phyloP scores from a whole-genome alignment of 2,888 invertebrate genomes.

The Geotrupes spiniger region DNA sequence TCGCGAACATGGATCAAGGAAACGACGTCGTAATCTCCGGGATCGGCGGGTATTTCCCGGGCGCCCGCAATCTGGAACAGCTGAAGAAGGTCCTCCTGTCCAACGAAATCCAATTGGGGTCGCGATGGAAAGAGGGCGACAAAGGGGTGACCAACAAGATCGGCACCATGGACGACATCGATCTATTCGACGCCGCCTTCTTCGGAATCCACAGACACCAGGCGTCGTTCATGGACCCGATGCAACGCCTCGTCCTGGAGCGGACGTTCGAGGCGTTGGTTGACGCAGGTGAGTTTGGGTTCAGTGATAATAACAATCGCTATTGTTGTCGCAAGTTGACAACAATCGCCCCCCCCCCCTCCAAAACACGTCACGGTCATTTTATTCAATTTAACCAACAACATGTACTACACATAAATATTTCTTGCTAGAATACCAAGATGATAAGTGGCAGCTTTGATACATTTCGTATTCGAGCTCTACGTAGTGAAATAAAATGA shows the following conservation, averaged over 20 bases:
- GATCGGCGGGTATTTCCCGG: conserved; percentile 57
- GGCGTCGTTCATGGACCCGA: conserved; percentile 51
- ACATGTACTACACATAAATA: no score
- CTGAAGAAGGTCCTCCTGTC: conserved; percentile 56
- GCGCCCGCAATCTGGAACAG: conserved; percentile 58
- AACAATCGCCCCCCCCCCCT: no score
- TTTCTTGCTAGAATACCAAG: no score
- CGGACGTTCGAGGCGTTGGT: conserved; percentile 51
- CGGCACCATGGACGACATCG: conserved; percentile 42
- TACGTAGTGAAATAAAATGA: no score
- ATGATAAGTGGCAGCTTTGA: no score
- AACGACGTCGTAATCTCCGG: conserved; percentile 51
- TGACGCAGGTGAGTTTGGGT: conserved; percentile 50
- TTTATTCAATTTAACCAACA: not conserved
- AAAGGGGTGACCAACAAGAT: conserved; percentile 43
- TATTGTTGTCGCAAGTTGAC: no score
- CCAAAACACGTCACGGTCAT: no score
- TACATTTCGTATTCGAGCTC: no score
- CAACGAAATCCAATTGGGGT: conserved; percentile 39
- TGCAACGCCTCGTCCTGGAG: conserved; percentile 50
- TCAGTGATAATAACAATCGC: not conserved
- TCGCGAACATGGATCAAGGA: no score
- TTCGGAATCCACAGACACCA: conserved; percentile 53
- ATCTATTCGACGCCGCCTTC: conserved; percentile 50
- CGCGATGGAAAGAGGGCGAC: conserved; percentile 45